Conservation (phyloP, 2,113 vertebrate genomes). For the Cyprinodon tularosa region DNA sequence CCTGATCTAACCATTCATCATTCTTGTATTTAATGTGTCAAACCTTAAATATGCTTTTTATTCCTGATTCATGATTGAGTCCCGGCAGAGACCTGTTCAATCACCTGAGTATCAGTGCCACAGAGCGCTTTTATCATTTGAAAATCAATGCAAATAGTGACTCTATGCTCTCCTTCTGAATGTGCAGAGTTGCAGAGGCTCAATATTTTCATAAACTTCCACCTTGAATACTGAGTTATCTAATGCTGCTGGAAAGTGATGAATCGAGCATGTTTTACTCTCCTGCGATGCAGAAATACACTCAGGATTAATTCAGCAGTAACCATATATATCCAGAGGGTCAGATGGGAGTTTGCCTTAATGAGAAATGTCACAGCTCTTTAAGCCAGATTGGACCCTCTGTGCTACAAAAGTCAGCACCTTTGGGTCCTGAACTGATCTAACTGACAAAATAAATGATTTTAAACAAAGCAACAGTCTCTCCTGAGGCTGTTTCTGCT, state of each 20-base stretch:
- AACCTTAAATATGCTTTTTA: too few relatives aligned
- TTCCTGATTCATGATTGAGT: too few relatives aligned
- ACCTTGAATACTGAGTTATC: accelerated
- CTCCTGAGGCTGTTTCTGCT: neutral
- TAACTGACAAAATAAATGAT: neutral
- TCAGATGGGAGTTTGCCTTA: neutral
- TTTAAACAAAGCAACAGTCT: neutral
- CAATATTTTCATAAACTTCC: neutral
- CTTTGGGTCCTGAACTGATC: too few relatives aligned
- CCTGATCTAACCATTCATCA: neutral
- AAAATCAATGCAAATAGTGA: neutral
- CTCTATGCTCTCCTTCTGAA: neutral
- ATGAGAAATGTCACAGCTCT: neutral
- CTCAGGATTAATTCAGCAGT: neutral
- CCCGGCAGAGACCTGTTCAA: neutral
- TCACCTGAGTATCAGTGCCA: constrained; percentile 4
- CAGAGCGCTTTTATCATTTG: neutral
- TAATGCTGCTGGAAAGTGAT: neutral
- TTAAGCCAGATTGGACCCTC: neutral
- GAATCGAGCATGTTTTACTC: neutral
- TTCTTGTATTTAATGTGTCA: too few relatives aligned
- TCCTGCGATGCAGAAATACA: neutral
- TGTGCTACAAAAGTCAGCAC: neutral
- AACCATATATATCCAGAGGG: neutral
- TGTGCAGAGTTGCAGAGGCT: neutral